Evolutionary conservation across 2,797 vertebrate species (phyloP).

Genomic region (Enteromius anoplus): DNA sequence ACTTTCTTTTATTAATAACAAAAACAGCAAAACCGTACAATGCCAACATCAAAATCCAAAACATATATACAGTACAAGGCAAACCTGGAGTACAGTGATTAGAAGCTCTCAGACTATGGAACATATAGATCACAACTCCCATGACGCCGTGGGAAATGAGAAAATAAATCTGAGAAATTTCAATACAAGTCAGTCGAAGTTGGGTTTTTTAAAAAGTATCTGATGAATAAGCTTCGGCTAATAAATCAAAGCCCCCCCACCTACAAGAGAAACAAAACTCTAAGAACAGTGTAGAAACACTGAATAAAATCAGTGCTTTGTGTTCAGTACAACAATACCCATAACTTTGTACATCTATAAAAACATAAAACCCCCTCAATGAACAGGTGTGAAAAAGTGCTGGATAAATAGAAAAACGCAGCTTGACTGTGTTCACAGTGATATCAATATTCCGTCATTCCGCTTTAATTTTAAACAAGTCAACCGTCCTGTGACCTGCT

Average conservation of each 20-base stretch:
- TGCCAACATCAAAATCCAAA: conserved; percentile 47
- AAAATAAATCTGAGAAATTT: conserved; percentile 3
- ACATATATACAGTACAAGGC: conserved; percentile 32
- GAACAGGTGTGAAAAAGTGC: conserved; percentile 31
- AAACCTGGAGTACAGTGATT: conserved; percentile 57
- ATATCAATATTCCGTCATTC: conserved; percentile 29
- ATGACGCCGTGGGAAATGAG: conserved; percentile 19
- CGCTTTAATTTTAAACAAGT: conserved; percentile 45
- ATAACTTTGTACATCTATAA: conserved; percentile 4
- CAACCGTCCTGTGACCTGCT: conserved; percentile 42
- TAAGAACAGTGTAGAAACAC: not conserved
- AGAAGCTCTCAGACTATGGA: conserved; percentile 60
- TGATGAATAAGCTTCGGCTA: conserved; percentile 10
- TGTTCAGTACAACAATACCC: conserved; percentile 16
- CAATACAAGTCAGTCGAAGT: conserved; percentile 26
- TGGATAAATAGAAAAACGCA: conserved; percentile 12
- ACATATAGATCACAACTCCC: conserved; percentile 46
- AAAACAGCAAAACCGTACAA: conserved; percentile 65
- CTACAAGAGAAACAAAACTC: not conserved
- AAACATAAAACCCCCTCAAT: not conserved
- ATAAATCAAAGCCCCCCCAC: not conserved
- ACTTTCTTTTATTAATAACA: conserved; percentile 63
- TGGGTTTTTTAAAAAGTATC: conserved; percentile 22
- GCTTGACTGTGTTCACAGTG: conserved; percentile 39
- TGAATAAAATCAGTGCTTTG: conserved; percentile 26